Conservation (phyloP, 2,797 vertebrate species). For the Anolis apletophallus region DNA sequence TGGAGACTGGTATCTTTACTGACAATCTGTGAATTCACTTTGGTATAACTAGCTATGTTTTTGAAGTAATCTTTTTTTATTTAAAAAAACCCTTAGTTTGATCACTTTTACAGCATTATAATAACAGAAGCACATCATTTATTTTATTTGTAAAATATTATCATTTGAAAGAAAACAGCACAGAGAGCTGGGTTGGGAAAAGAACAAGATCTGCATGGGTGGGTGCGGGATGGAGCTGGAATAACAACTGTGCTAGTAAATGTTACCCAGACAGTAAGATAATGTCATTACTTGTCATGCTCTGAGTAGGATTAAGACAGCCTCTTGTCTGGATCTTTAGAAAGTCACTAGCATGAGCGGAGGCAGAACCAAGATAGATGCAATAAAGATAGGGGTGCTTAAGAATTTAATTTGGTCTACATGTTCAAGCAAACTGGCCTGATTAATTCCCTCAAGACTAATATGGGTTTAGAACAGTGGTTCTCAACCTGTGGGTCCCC, state of each 20-base stretch:
- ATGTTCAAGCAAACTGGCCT: too few relatives aligned
- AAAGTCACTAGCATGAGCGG: not conserved
- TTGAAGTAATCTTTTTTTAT: not conserved
- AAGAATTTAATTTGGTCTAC: not conserved
- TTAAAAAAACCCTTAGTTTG: not conserved
- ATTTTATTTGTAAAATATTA: too few relatives aligned
- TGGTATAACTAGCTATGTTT: not conserved
- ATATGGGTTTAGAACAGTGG: too few relatives aligned
- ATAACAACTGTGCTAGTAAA: too few relatives aligned
- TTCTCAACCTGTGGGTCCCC: too few relatives aligned
- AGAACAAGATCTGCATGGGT: too few relatives aligned
- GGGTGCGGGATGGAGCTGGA: too few relatives aligned
- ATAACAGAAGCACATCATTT: not conserved
- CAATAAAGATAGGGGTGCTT: not conserved
- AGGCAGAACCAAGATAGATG: not conserved
- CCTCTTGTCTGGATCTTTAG: not conserved
- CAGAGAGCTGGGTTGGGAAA: too few relatives aligned
- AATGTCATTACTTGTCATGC: too few relatives aligned
- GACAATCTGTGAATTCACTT: not conserved
- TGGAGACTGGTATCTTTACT: not conserved
- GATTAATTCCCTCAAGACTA: too few relatives aligned
- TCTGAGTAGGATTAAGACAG: not conserved
- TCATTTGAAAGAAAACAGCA: too few relatives aligned
- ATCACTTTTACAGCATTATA: not conserved
- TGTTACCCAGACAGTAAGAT: too few relatives aligned